Evolutionary conservation across 2,888 invertebrate genomes (phyloP).

Genomic region (Thecophora atra): DNA sequence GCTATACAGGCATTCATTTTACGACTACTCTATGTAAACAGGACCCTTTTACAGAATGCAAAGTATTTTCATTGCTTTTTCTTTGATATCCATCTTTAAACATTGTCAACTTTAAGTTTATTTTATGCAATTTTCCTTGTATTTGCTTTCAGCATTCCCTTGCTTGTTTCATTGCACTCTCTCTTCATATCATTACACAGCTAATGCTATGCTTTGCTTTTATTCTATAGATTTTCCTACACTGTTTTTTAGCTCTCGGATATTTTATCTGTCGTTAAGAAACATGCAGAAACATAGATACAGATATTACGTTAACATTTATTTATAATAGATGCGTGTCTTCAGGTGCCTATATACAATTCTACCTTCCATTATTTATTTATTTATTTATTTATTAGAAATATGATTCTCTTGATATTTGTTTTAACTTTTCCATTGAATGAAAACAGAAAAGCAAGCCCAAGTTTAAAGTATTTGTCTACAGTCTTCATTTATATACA

Average conservation of each 20-base stretch:
- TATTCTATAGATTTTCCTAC: neutral
- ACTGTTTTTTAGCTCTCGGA: conserved; percentile 9
- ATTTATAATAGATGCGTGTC: neutral
- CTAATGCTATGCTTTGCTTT: neutral
- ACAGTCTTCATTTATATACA: neutral
- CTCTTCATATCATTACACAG: neutral
- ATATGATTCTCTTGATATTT: conserved; percentile 4
- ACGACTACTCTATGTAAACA: too few species aligned
- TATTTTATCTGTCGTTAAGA: neutral
- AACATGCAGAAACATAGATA: neutral
- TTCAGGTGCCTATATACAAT: neutral
- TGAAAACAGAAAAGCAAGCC: neutral
- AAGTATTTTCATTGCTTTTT: neutral
- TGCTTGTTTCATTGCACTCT: neutral
- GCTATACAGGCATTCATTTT: too few species aligned
- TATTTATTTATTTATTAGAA: neutral
- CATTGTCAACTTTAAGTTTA: conserved; percentile 34
- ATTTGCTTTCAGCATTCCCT: conserved; percentile 22
- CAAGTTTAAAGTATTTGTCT: neutral
- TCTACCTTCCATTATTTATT: neutral
- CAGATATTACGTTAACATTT: neutral
- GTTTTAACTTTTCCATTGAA: conserved; percentile 14
- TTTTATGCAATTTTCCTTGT: conserved; percentile 27
- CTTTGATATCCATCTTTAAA: conserved; percentile 28
- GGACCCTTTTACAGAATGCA: too few species aligned